These are phyloP conservation scores for Acanthis flammea DNA, from an alignment of 2,797 vertebrate species.

Conservation along the genomic window DNA sequence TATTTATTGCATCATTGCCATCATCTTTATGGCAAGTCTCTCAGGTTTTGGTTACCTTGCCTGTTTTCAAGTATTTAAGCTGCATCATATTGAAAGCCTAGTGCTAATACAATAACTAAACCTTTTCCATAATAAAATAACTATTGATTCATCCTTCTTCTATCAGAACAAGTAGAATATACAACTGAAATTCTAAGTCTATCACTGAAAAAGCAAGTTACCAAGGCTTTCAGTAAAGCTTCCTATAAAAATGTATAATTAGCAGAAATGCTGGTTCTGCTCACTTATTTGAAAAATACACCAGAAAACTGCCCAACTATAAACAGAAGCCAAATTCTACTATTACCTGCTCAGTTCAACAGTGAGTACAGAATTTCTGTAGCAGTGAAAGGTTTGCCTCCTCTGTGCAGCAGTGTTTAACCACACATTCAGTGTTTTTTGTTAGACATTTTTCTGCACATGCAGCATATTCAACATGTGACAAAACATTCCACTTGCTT, in stretches of 20 bases:
- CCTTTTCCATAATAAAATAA: background rate
- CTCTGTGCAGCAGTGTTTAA: background rate
- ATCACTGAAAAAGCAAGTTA: background rate
- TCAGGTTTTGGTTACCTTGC: background rate
- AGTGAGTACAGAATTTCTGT: background rate
- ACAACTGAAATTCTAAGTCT: background rate
- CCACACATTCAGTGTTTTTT: background rate
- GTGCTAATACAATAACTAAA: background rate
- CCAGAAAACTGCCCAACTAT: background rate
- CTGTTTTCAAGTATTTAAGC: background rate
- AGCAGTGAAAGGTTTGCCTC: background rate
- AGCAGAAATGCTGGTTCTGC: background rate
- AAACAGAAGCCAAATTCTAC: background rate
- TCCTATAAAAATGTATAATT: background rate
- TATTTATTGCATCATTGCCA: background rate
- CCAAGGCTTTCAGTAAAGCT: background rate
- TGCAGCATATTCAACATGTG: background rate
- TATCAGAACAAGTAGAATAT: background rate
- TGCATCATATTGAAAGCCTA: background rate
- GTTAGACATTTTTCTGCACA: background rate
- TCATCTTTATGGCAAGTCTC: background rate
- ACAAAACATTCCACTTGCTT: background rate
- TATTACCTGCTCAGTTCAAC: background rate
- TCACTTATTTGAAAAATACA: background rate
- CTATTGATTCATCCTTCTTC: background rate